Evolutionary conservation across 2,113 vertebrate genomes (phyloP).

Genomic region (Pteropus alecto): DNA sequence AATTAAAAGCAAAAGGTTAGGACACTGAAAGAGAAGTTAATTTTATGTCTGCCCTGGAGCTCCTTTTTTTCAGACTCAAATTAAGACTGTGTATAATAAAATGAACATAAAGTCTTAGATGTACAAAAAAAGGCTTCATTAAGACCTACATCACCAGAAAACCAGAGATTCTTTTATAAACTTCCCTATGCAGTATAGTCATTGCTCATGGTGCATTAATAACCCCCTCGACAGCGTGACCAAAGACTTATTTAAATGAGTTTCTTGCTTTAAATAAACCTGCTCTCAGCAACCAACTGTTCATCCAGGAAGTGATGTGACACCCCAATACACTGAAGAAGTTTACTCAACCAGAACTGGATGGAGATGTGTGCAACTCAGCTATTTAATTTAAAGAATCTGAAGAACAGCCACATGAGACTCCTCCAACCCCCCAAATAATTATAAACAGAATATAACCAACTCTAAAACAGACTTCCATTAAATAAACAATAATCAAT

Average conservation of each 20-base stretch:
- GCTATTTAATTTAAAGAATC: constrained; percentile 38
- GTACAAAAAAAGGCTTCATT: constrained; percentile 4
- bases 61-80: constrained; percentile 73
- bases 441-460: not conserved
- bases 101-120: constrained; percentile 38
- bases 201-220: not conserved
- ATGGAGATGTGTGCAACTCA: not conserved
- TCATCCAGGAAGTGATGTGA: constrained; percentile 46
- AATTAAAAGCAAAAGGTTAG: constrained; percentile 81
- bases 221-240: constrained; percentile 49
- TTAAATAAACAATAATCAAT: not conserved
- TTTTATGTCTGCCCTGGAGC: constrained; percentile 79
- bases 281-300: constrained; percentile 40
- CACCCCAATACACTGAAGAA: constrained; percentile 42
- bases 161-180: not conserved
- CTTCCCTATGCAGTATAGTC: not conserved
- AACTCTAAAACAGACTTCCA: not conserved
- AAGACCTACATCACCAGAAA: constrained; percentile 23
- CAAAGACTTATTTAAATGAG: constrained; percentile 56
- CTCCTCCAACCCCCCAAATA: constrained; percentile 31
- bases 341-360: constrained; percentile 38
- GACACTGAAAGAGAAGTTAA: constrained; percentile 79
- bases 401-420: not conserved
- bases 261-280: constrained; percentile 66
- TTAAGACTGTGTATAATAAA: constrained; percentile 62